phyloP scores from a whole-genome alignment of 1,140 invertebrate genomes.

The Drosophila mayri region DNA sequence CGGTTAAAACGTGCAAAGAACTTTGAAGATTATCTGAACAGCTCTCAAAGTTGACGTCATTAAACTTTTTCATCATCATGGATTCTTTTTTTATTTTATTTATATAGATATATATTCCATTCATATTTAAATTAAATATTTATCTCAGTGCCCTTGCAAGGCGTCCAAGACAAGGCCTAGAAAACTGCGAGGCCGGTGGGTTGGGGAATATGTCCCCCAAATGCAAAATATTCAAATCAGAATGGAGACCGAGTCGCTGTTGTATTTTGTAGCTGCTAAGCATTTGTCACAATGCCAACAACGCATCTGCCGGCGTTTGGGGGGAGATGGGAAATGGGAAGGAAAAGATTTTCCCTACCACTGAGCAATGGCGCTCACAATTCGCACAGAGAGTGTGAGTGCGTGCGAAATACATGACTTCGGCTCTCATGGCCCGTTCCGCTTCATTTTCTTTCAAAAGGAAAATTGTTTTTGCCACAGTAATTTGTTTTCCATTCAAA shows the following conservation, averaged over 20 bases:
- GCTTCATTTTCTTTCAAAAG: conserved; percentile 65
- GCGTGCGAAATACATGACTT: conserved; percentile 31
- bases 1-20: no score
- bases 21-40: not conserved
- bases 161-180: conserved; percentile 53
- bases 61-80: not conserved
- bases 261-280: conserved; percentile 56
- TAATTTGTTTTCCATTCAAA: conserved; percentile 79
- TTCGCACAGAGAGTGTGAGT: conserved; percentile 25
- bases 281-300: conserved; percentile 70
- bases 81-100: not conserved
- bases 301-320: conserved; percentile 47
- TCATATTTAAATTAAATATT: not conserved
- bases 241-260: conserved; percentile 11
- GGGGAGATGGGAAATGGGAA: conserved; percentile 62
- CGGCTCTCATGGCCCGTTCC: conserved; percentile 34
- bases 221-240: conserved; percentile 56
- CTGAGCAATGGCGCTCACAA: conserved; percentile 31
- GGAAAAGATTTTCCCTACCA: conserved; percentile 60
- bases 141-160: conserved; percentile 12
- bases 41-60: not conserved
- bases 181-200: conserved; percentile 27
- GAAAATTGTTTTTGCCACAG: conserved; percentile 72
- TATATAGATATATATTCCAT: not conserved
- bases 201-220: conserved; percentile 6